These are phyloP conservation scores for Montipora cactus DNA, from an alignment of 64 coral and sea anemone genomes.

Conservation along the genomic window DNA sequence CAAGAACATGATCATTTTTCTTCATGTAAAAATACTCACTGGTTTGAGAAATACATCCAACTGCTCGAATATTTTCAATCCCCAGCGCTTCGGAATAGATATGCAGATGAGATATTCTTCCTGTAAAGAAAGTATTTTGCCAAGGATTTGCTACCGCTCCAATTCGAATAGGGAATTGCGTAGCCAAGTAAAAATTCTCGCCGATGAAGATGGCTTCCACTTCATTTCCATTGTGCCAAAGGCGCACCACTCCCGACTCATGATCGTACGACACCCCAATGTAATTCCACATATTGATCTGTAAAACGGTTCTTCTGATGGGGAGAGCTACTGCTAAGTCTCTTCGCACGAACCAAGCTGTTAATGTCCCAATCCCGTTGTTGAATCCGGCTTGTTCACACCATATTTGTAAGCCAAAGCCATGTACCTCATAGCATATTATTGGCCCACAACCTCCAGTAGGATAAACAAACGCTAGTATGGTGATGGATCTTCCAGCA, in stretches of 20 bases:
- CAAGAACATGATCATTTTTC: neutral
- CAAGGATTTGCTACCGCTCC: constrained; percentile 25
- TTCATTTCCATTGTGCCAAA: constrained; percentile 78
- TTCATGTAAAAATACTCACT: neutral
- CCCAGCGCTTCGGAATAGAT: constrained; percentile 32
- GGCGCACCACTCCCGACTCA: constrained; percentile 1
- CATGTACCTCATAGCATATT: constrained; percentile 47
- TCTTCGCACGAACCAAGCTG: neutral
- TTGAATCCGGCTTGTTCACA: neutral
- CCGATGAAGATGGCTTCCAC: constrained; percentile 32
- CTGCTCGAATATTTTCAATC: constrained; percentile 26
- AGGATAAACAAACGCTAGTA: constrained; percentile 62
- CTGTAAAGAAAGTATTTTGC: constrained; percentile 27
- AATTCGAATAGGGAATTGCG: constrained; percentile 61
- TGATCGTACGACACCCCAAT: constrained; percentile 73
- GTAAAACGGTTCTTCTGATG: neutral
- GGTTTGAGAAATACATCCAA: constrained; percentile 6
- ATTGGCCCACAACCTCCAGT: constrained; percentile 44
- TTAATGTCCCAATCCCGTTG: neutral
- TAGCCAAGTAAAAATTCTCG: constrained; percentile 9
- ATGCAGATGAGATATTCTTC: constrained; percentile 58
- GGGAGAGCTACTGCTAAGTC: neutral
- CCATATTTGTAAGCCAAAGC: constrained; percentile 37
- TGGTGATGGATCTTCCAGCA: constrained; percentile 35
- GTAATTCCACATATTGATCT: constrained; percentile 63